These are phyloP conservation scores for Sebastes nivosus DNA, from an alignment of 2,797 vertebrate species.

Conservation along the genomic window DNA sequence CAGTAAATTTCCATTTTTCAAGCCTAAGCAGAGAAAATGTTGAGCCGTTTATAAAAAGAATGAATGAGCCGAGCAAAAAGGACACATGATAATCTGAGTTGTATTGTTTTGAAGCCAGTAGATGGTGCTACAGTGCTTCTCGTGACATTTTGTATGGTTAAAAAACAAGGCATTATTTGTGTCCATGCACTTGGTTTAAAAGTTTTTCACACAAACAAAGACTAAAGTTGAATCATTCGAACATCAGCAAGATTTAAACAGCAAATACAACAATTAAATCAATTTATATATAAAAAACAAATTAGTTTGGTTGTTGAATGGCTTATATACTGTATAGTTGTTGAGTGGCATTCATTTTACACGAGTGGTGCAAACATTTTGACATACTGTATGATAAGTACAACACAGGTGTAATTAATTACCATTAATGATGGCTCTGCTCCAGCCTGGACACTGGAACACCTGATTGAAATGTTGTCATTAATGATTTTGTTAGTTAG, in stretches of 20 bases:
- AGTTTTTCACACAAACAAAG: background rate
- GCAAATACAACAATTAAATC: background rate
- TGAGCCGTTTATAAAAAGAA: background rate
- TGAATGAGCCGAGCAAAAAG: background rate
- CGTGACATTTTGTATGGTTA: background rate
- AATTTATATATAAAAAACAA: background rate
- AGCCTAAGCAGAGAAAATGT: conserved; percentile 4
- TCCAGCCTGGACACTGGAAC: background rate
- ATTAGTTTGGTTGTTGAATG: background rate
- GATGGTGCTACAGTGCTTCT: conserved; percentile 54
- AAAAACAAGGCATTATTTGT: background rate
- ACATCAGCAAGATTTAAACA: background rate
- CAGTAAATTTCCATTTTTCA: conserved; percentile 7
- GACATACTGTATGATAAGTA: background rate
- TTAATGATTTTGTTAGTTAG: background rate
- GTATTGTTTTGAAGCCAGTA: conserved; percentile 33
- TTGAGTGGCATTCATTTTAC: background rate
- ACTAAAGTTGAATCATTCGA: background rate
- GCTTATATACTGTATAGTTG: background rate
- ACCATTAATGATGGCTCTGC: background rate
- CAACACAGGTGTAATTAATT: background rate
- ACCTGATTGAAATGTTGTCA: background rate
- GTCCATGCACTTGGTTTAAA: background rate
- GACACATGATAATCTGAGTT: background rate
- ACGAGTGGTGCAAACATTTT: background rate